phyloP scores from a whole-genome alignment of 2,797 vertebrate genomes.

The Melanitta fusca region DNA sequence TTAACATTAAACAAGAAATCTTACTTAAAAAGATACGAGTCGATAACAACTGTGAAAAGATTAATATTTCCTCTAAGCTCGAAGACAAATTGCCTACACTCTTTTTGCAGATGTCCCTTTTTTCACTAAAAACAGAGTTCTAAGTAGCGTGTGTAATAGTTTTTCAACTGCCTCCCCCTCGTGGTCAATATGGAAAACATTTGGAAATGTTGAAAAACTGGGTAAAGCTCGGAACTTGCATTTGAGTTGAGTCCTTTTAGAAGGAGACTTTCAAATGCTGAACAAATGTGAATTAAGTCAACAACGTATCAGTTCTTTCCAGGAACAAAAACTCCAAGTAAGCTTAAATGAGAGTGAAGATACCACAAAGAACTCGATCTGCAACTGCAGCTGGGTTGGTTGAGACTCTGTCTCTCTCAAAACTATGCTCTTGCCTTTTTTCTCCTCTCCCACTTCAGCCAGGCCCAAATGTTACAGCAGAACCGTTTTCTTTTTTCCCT shows the following conservation, averaged over 20 bases:
- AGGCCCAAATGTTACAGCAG: background rate
- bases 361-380: background rate
- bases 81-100: background rate
- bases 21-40: background rate
- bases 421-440: background rate
- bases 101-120: background rate
- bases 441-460: background rate
- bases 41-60: background rate
- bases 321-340: background rate
- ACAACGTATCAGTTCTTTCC: background rate
- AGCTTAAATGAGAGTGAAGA: background rate
- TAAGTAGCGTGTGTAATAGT: background rate
- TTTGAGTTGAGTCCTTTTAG: background rate
- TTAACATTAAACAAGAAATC: background rate
- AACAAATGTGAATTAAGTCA: background rate
- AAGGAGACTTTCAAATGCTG: background rate
- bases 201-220: background rate
- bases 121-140: background rate
- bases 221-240: background rate
- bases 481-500: background rate
- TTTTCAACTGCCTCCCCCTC: conserved; percentile 59
- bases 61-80: background rate
- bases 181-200: conserved; percentile 14
- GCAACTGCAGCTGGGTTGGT: background rate
- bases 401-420: background rate